A percentile compares a stretch with the other conserved stretches of the same genome.
Conservation (phyloP, 1,140 invertebrate genomes). For the Drosophila novamexicana region DNA sequence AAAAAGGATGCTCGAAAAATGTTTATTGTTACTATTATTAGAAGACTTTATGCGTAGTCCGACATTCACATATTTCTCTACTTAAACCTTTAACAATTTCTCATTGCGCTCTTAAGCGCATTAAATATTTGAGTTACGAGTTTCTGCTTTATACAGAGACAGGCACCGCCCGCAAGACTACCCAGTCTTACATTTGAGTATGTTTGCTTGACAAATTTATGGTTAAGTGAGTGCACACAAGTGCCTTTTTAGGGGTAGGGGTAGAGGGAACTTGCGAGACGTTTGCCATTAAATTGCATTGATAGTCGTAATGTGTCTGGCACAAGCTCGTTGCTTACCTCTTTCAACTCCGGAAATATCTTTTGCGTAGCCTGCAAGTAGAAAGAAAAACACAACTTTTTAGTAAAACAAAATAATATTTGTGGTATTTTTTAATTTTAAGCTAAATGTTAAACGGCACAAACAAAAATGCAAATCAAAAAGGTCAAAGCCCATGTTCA, state of each 20-base stretch:
- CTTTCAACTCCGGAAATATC: conserved; percentile 84
- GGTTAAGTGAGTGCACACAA: conserved; percentile 19
- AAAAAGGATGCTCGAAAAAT: too few relatives aligned
- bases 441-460: conserved; percentile 25
- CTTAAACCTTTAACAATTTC: background rate
- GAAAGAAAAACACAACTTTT: conserved; percentile 29
- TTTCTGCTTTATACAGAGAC: conserved; percentile 1
- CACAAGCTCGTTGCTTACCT: conserved; percentile 57
- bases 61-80: too few relatives aligned
- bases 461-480: conserved; percentile 47
- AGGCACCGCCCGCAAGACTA: background rate
- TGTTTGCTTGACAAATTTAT: conserved; percentile 28
- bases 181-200: conserved; percentile 2
- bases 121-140: conserved; percentile 26
- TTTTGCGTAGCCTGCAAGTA: conserved; percentile 83
- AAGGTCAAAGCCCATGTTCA: conserved; percentile 22
- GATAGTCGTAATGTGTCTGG: background rate
- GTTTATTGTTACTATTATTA: too few relatives aligned
- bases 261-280: conserved; percentile 1
- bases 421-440: conserved; percentile 52
- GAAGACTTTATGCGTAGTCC: too few relatives aligned
- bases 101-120: conserved; percentile 2
- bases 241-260: background rate
- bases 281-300: conserved; percentile 25
- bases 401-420: conserved; percentile 25